A percentile compares a stretch with the other conserved stretches of the same genome.
phyloP scores from a whole-genome alignment of 2,113 vertebrate genomes.

The Paramisgurnus dabryanus region DNA sequence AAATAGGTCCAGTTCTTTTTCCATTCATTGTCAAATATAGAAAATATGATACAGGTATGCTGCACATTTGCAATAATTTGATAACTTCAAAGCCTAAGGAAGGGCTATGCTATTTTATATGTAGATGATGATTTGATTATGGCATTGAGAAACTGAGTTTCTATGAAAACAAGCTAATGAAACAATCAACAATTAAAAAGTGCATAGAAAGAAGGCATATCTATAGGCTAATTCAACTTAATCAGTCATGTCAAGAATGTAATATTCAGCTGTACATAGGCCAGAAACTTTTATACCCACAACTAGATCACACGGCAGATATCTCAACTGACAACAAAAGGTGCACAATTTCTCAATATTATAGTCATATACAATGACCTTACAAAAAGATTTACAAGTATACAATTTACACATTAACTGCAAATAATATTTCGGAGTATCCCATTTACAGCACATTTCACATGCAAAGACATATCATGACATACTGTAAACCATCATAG shows the following conservation, averaged over 20 bases:
- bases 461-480: conserved; percentile 40
- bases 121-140: no score
- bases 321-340: conserved; percentile 17
- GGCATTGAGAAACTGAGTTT: no score
- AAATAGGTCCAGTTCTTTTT: not conserved
- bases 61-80: conserved; percentile 8
- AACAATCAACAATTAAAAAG: not conserved
- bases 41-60: not conserved
- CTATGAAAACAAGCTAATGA: not conserved
- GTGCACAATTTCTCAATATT: conserved; percentile 10
- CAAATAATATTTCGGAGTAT: conserved; percentile 16
- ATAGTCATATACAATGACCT: conserved; percentile 9
- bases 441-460: conserved; percentile 39
- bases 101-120: not conserved
- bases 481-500: conserved; percentile 24
- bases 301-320: not conserved
- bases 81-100: conserved; percentile 5
- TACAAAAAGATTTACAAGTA: conserved; percentile 29
- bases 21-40: not conserved
- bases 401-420: conserved; percentile 22
- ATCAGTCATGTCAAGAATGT: conserved; percentile 26
- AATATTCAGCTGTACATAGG: not conserved
- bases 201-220: not conserved
- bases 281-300: conserved; percentile 11
- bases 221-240: conserved; percentile 8